phyloP scores from a whole-genome alignment of 2,797 vertebrate genomes.

The Setipinna tenuifilis region DNA sequence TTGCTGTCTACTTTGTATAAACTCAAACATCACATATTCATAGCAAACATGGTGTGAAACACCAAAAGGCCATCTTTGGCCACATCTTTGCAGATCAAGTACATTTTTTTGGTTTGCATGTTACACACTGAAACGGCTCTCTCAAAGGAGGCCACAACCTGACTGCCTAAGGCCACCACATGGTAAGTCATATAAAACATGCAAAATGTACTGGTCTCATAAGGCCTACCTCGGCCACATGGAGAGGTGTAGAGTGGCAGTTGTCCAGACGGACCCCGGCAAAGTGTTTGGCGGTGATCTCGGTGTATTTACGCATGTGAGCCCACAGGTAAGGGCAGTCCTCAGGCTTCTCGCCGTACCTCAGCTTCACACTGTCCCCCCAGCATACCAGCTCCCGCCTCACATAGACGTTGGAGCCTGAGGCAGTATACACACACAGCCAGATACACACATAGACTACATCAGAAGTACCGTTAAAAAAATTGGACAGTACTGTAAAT shows the following conservation, averaged over 20 bases:
- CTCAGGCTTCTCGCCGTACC: constrained; percentile 87
- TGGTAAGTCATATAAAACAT: neutral
- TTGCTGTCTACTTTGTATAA: neutral
- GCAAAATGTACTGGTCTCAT: neutral
- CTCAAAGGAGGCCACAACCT: neutral
- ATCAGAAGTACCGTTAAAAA: no score
- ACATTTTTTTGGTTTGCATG: neutral
- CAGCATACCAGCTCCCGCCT: constrained; percentile 94
- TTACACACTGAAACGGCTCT: neutral
- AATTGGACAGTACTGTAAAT: no score
- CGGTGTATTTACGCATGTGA: constrained; percentile 94
- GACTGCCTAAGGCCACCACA: neutral
- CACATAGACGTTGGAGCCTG: constrained; percentile 90
- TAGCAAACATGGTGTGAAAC: no score
- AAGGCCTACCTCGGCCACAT: constrained; percentile 90
- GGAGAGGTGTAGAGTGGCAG: constrained; percentile 94
- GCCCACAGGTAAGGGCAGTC: constrained; percentile 95
- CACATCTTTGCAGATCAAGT: neutral
- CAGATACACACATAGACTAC: neutral
- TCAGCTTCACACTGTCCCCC: constrained; percentile 95
- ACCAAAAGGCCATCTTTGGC: neutral
- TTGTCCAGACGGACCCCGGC: constrained; percentile 93
- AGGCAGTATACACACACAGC: neutral
- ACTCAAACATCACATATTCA: neutral
- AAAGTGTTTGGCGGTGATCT: constrained; percentile 89